These are phyloP conservation scores for Lymantria monacha DNA, from an alignment of 2,888 invertebrate genomes.

Conservation along the genomic window DNA sequence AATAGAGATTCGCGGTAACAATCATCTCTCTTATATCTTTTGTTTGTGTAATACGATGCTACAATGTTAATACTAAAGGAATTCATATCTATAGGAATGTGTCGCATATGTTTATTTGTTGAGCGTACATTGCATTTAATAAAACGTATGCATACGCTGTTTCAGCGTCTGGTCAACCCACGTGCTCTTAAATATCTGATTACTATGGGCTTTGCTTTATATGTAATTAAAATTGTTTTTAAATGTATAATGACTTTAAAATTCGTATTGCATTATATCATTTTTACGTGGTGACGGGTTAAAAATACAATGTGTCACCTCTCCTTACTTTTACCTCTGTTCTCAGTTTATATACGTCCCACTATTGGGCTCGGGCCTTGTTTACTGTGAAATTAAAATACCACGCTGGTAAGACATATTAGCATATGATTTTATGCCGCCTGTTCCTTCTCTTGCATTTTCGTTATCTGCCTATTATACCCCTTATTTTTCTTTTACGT, in stretches of 20 bases:
- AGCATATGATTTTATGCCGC: too few relatives aligned
- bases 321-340: too few relatives aligned
- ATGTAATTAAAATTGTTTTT: slow-evolving; percentile 9
- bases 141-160: slow-evolving; percentile 38
- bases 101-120: slow-evolving; percentile 54
- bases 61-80: slow-evolving; percentile 39
- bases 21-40: slow-evolving; percentile 7
- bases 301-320: too few relatives aligned
- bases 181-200: slow-evolving; percentile 28
- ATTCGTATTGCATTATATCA: neutral
- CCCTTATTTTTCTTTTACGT: too few relatives aligned
- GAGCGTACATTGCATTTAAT: slow-evolving; percentile 48
- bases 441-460: too few relatives aligned
- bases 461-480: too few relatives aligned
- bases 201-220: slow-evolving; percentile 12
- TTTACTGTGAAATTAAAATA: too few relatives aligned
- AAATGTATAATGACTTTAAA: slow-evolving; percentile 24
- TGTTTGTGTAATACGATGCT: slow-evolving; percentile 53
- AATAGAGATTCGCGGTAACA: slow-evolving; percentile 27
- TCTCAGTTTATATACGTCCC: too few relatives aligned
- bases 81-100: slow-evolving; percentile 53
- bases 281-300: too few relatives aligned
- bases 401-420: too few relatives aligned
- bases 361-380: too few relatives aligned
- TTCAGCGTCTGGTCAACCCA: slow-evolving; percentile 57